Conservation (phyloP, 2,113 vertebrate genomes). For the Taurulus bubalis region DNA sequence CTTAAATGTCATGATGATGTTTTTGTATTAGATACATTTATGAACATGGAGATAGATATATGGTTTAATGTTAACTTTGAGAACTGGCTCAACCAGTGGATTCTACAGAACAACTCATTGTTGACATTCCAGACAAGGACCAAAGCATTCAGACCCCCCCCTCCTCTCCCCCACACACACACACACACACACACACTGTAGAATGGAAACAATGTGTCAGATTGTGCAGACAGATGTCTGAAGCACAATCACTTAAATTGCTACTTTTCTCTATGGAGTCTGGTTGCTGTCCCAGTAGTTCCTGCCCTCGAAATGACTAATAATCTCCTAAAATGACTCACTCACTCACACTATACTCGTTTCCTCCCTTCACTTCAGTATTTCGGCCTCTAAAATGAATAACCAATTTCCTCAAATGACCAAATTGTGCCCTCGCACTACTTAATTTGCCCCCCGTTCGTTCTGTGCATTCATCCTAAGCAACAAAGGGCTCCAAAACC, state of each 20-base stretch:
- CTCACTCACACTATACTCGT: background rate
- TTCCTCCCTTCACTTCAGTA: background rate
- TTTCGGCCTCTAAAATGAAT: background rate
- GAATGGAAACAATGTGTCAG: too few species aligned
- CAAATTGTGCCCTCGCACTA: too few species aligned
- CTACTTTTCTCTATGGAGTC: conserved; percentile 8
- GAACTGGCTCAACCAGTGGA: conserved; percentile 34
- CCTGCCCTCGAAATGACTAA: background rate
- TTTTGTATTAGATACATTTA: too few species aligned
- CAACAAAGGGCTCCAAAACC: background rate
- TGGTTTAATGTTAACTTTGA: background rate
- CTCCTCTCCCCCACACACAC: conserved; percentile 5
- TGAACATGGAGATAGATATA: too few species aligned
- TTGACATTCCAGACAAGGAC: conserved; percentile 56
- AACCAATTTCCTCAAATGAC: background rate
- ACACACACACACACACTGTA: background rate
- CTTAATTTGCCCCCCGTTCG: background rate
- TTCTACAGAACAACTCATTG: conserved; percentile 21
- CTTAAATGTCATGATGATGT: too few species aligned
- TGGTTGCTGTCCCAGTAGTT: background rate
- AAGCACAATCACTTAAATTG: background rate
- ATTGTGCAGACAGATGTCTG: background rate
- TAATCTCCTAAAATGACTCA: background rate
- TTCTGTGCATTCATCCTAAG: background rate
- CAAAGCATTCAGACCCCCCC: conserved; percentile 29